Base-by-base conservation (phyloP, 2,797 vertebrate genomes). In the Cyclopterus lumpus region DNA sequence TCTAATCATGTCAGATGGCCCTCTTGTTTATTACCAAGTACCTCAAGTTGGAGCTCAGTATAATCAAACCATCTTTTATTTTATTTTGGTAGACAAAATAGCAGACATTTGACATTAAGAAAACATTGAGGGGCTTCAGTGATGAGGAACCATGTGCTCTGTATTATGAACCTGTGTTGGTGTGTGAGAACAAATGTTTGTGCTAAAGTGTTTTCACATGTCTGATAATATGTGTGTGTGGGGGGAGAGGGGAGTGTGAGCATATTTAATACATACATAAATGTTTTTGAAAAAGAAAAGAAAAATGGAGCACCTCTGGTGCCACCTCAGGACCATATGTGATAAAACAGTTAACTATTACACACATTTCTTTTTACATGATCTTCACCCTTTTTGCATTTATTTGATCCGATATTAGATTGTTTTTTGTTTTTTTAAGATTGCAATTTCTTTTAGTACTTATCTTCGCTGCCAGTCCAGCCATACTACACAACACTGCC, bases 1-100 rank as follows among this genome's bases (percentile, higher is more conserved):
- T 89, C 89, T 77, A 60, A 71, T 82, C 70, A 34, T 22, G 70
- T 93, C 93, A 94, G 86, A 55, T 61, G 30, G 3, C 3, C 20
- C n/a, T 16, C 22, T 26, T 24, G 4, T 69, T 30, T 12, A 5
- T 30, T 12, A 7, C 3, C 10, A 42, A 63, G 34, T 8, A 22
- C 11, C 16, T 38, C 1, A 18, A 40, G 34, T 36, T 16, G 8
- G 32, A 64, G 14, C 38, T 1, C 3, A 57, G 10, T 59, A 79
- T n/a, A 34, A 36, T 48, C 38, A 40, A 76, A 42, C 8, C 8
- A 59, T 67, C 4, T 38, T 34, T 26, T 22, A 16, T 57, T 20
- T 46, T 28, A 16, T 30, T 58, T 67, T 49, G 11, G 18, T 9
- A 5, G 15, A 36, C 3, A 20, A 40, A 54, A 26, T 34, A 34